Evolutionary conservation across 2,113 vertebrate species (phyloP).

Genomic region (Zootoca vivipara): DNA sequence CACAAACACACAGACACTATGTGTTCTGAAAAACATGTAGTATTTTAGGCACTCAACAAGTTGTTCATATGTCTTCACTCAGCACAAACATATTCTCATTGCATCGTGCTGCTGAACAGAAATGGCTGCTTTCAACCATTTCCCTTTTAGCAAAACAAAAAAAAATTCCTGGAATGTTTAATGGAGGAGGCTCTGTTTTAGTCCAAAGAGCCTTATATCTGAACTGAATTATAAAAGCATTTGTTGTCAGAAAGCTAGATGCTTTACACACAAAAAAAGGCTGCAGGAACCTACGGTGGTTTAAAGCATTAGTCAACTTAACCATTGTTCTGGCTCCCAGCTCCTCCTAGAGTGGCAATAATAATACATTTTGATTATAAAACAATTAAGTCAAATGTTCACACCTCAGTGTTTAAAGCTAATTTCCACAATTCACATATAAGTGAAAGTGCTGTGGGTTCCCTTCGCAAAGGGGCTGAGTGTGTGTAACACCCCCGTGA

Average conservation of each 20-base stretch:
- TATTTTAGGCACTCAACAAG: too few species aligned
- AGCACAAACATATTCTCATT: neutral
- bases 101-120: neutral
- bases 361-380: conserved; percentile 47
- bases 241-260: neutral
- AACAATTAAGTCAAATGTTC: conserved; percentile 54
- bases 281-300: neutral
- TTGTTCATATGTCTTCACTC: neutral
- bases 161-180: neutral
- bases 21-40: too few species aligned
- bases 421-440: conserved; percentile 33
- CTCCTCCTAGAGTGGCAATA: conserved; percentile 21
- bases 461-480: conserved; percentile 13
- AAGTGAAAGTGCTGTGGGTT: conserved; percentile 45
- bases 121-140: neutral
- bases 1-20: too few species aligned
- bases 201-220: conserved; percentile 5
- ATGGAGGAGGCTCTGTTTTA: neutral
- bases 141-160: neutral
- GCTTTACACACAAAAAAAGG: neutral
- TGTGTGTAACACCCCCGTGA: conserved; percentile 9
- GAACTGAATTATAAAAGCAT: conserved; percentile 6
- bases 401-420: conserved; percentile 47
- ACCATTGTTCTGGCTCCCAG: conserved; percentile 19
- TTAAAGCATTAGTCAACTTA: conserved; percentile 23